Conservation (phyloP, 2,888 invertebrate genomes). For the Parelbella ahira region DNA sequence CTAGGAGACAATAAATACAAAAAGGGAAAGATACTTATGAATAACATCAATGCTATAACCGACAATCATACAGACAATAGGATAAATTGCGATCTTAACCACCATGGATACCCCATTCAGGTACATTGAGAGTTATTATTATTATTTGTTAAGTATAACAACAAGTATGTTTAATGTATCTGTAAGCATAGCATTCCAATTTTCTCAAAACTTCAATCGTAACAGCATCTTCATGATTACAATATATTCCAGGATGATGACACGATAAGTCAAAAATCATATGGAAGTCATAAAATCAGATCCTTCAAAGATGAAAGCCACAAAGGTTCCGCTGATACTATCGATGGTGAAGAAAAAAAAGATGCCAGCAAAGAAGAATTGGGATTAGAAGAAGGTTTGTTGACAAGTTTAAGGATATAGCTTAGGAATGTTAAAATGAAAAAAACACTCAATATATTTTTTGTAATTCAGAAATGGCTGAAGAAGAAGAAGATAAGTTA, state of each 20-base stretch:
- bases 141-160: no score
- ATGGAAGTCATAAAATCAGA: slow-evolving; percentile 94
- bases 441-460: no score
- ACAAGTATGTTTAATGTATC: no score
- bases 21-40: slow-evolving; percentile 89
- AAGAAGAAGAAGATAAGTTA: slow-evolving; percentile 83
- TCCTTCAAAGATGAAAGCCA: slow-evolving; percentile 95
- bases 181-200: no score
- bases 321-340: slow-evolving; percentile 92
- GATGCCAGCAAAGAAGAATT: slow-evolving; percentile 95
- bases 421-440: no score
- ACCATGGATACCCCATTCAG: slow-evolving; percentile 84
- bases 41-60: slow-evolving; percentile 90
- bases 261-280: slow-evolving; percentile 93
- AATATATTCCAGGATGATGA: slow-evolving; percentile 83
- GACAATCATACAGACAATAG: slow-evolving; percentile 87
- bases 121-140: no score
- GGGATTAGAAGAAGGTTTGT: slow-evolving; percentile 87
- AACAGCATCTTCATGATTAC: no score
- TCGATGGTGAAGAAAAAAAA: slow-evolving; percentile 93
- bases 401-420: no score
- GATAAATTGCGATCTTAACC: slow-evolving; percentile 87
- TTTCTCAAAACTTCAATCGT: no score
- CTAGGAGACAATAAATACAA: slow-evolving; percentile 91
- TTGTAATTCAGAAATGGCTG: slow-evolving; percentile 57